Percentiles rank a stretch among this genome's conserved stretches.
These are phyloP conservation scores for Neolamprologus brichardi DNA, from an alignment of 2,113 vertebrate species.

Conservation along the genomic window DNA sequence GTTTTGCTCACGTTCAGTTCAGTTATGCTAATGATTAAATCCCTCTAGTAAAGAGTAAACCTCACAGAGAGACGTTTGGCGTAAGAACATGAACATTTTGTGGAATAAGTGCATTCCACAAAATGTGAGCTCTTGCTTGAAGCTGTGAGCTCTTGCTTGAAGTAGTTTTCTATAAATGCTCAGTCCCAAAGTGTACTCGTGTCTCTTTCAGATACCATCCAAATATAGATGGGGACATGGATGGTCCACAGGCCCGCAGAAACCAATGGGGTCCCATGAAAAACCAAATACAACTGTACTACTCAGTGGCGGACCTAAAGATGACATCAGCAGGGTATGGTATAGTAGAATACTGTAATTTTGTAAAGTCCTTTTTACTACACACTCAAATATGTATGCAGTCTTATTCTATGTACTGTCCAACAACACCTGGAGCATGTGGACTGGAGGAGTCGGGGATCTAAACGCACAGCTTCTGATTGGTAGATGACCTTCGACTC, in stretches of 20 bases:
- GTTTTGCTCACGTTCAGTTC: not conserved
- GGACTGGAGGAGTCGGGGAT: not conserved
- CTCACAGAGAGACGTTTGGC: not conserved
- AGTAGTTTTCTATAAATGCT: not conserved
- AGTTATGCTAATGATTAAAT: not conserved
- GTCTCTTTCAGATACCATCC: slow-evolving; percentile 2
- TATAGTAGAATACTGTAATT: not conserved
- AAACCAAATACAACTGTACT: slow-evolving; percentile 64
- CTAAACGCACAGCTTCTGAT: not conserved
- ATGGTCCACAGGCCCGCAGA: not conserved
- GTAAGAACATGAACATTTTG: not conserved
- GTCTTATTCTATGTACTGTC: not conserved
- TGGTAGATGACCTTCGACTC: not conserved
- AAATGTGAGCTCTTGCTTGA: not conserved
- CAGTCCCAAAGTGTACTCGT: not conserved
- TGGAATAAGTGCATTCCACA: not conserved
- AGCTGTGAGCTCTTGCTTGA: not conserved
- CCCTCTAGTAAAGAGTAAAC: not conserved
- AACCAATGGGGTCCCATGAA: not conserved
- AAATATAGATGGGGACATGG: not conserved
- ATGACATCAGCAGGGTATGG: slow-evolving; percentile 27
- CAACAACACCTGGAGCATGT: not conserved
- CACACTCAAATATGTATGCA: not conserved
- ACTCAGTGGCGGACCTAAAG: slow-evolving; percentile 23
- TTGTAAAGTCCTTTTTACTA: not conserved